Percentiles rank a stretch among this genome's conserved stretches.
Evolutionary conservation across 2,888 invertebrate genomes (phyloP).

Genomic region (Scaeva pyrastri): DNA sequence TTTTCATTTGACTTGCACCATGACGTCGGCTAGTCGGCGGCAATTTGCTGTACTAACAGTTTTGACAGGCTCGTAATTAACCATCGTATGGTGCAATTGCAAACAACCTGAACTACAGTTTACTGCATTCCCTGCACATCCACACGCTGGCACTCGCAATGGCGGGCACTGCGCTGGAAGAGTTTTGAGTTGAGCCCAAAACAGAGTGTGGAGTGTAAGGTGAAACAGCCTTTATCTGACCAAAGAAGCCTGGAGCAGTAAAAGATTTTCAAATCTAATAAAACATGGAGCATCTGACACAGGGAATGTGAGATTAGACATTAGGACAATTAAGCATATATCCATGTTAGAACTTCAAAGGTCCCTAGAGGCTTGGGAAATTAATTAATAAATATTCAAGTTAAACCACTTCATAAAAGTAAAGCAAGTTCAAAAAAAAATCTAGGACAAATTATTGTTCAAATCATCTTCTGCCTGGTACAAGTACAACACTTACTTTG

Average conservation of each 20-base stretch:
- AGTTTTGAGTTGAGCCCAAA: neutral
- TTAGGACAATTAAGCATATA: too few species aligned
- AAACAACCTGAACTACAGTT: constrained; percentile 7
- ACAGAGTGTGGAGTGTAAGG: neutral
- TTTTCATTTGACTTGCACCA: constrained; percentile 50
- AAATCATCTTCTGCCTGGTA: too few species aligned
- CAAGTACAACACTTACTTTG: too few species aligned
- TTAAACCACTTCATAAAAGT: too few species aligned
- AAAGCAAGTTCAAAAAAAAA: too few species aligned
- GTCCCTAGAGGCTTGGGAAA: too few species aligned
- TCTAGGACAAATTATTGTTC: too few species aligned
- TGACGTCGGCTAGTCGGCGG: neutral
- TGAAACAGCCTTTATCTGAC: neutral
- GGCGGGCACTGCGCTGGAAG: too few species aligned
- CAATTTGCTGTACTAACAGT: constrained; percentile 37
- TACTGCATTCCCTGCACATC: neutral
- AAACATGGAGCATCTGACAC: neutral
- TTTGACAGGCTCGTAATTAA: constrained; percentile 72
- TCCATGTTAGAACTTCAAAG: too few species aligned
- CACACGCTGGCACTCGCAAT: too few species aligned
- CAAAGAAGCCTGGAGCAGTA: neutral
- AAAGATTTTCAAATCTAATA: neutral
- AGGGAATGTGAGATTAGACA: too few species aligned
- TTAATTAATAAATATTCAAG: too few species aligned
- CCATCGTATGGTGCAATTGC: constrained; percentile 42